Base-by-base conservation (phyloP, 2,888 invertebrate genomes). In the Stomorhina lunata region DNA sequence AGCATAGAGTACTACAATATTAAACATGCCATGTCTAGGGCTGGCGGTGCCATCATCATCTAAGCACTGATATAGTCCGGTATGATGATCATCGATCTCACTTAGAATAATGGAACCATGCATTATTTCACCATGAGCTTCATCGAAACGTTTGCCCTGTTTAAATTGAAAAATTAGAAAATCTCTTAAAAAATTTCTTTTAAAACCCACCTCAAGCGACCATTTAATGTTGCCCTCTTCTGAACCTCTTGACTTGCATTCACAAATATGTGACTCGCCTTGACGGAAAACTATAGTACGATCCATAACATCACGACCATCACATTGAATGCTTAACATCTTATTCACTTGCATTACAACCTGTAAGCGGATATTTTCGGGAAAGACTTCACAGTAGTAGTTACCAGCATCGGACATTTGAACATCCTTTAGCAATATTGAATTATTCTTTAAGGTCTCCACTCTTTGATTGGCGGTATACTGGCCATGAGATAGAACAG, bases 131-230 rank as follows among this genome's bases (percentile, higher is more conserved):
- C 86, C 84, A 0, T 83, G 77, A 0, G 85, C 77, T 2, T 85
- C 85, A 17, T 86, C 85, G 59, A 88, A 59, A 0, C 88, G 86
- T 32, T 88, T 85, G 17, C 90, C 90, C 90, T 90, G 72, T 7
- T 79, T 10, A n/a, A 59, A 32, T 20, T 12, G 20, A 50, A 17
- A 25, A 43, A 12, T 10, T 9, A 43, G 9, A n/a, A n/a, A n/a
- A n/a, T 63, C 25, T 12, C 2, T 22, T 12, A 65, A 17, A 12
- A n/a, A 32, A 7, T 43, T n/a, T n/a, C n/a, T n/a, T n/a, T n/a
- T n/a, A n/a, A n/a, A n/a, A 86, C 87, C 81, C 86, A 91, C 90
- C 85, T 90, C 89, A 15, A 88, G 84, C 6, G 88, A 89, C 91
- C 91, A 91, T 73, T 88, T 90, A 40, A 90, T 88, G n/a, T 85